These are phyloP conservation scores for Puntigrus tetrazona DNA, from an alignment of 2,113 vertebrate species.

Conservation along the genomic window DNA sequence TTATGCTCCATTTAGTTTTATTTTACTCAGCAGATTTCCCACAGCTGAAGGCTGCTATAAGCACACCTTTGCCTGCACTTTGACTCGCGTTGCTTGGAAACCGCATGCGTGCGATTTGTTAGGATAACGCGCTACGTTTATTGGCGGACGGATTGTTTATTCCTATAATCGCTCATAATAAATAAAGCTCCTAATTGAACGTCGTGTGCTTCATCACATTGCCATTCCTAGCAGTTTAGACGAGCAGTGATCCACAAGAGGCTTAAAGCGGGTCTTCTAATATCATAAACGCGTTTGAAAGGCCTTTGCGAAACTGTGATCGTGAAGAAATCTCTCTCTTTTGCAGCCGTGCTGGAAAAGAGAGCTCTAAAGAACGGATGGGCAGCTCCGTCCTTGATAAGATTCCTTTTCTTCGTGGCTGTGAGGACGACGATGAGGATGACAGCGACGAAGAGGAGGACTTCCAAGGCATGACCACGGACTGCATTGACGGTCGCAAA, in stretches of 20 bases:
- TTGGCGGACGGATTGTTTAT: neutral
- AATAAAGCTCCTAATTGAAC: neutral
- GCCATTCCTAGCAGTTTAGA: neutral
- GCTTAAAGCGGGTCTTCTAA: neutral
- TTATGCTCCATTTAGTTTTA: neutral
- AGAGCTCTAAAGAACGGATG: slow-evolving; percentile 76
- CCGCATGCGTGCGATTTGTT: neutral
- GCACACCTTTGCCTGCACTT: neutral
- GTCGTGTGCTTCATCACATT: neutral
- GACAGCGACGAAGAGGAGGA: slow-evolving; percentile 90
- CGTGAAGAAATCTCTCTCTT: neutral
- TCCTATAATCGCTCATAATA: neutral
- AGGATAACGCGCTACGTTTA: neutral
- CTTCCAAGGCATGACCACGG: slow-evolving; percentile 77
- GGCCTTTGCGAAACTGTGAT: neutral
- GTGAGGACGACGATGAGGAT: slow-evolving; percentile 88
- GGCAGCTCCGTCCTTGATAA: slow-evolving; percentile 80
- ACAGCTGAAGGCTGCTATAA: neutral
- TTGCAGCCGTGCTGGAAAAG: slow-evolving; percentile 85
- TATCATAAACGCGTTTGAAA: neutral
- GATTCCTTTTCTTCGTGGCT: slow-evolving; percentile 84
- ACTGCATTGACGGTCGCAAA: slow-evolving; percentile 80
- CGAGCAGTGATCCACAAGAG: neutral
- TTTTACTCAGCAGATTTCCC: neutral
- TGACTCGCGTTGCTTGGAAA: neutral